These are phyloP conservation scores for Aldrovandia affinis DNA, from an alignment of 2,797 vertebrate species.

Conservation along the genomic window DNA sequence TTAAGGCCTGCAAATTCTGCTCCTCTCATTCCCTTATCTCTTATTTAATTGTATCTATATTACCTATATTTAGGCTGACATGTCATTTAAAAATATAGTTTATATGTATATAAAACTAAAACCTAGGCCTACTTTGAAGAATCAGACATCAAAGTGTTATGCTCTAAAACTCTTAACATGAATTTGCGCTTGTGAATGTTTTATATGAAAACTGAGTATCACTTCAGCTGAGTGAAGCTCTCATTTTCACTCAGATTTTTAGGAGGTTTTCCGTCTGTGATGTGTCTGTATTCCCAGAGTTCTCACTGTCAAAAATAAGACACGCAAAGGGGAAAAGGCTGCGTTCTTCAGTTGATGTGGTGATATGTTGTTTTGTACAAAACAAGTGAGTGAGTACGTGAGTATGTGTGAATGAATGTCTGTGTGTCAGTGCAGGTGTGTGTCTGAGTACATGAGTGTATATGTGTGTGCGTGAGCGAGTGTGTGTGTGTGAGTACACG, in stretches of 20 bases:
- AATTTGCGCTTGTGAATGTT: neutral
- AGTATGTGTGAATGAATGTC: neutral
- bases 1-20: neutral
- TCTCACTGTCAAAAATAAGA: neutral
- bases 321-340: neutral
- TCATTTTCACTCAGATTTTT: neutral
- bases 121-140: too few species aligned
- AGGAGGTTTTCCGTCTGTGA: neutral
- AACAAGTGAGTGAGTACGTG: neutral
- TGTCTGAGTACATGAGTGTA: too few species aligned
- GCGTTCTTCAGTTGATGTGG: neutral
- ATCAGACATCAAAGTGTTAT: neutral
- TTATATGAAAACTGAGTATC: neutral
- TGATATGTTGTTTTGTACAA: slow-evolving; percentile 9
- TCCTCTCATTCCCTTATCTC: neutral
- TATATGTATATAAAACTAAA: too few species aligned
- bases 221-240: neutral
- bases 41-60: neutral
- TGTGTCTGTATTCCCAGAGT: neutral
- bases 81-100: neutral
- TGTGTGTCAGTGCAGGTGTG: neutral
- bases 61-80: neutral
- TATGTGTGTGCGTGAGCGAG: too few species aligned
- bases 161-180: neutral
- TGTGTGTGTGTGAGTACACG: too few species aligned